phyloP scores from a whole-genome alignment of 2,797 vertebrate genomes.

The Diplodus sargus region DNA sequence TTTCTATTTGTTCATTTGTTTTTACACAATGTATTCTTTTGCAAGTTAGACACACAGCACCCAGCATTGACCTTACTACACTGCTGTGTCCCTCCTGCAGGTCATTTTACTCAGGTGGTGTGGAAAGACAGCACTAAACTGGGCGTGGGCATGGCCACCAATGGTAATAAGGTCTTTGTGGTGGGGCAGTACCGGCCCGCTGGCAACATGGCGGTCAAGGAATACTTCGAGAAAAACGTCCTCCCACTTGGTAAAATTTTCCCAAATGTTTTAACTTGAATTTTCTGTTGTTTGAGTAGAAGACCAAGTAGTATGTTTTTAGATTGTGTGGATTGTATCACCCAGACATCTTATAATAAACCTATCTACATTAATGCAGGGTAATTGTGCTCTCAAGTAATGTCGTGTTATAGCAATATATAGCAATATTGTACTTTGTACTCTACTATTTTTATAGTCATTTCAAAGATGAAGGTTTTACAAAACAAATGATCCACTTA shows the following conservation, averaged over 20 bases:
- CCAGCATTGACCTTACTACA: background rate
- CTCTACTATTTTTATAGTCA: no score
- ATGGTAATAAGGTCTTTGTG: conserved; percentile 59
- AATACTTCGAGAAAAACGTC: conserved; percentile 72
- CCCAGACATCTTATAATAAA: no score
- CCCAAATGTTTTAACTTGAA: background rate
- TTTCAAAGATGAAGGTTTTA: no score
- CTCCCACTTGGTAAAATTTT: conserved; percentile 55
- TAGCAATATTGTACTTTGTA: no score
- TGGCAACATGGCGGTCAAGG: conserved; percentile 69
- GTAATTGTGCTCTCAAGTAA: no score
- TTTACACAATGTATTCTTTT: background rate
- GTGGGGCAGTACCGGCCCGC: conserved; percentile 79
- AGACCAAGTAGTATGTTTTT: background rate
- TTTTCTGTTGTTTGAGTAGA: background rate
- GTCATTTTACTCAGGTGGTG: conserved; percentile 84
- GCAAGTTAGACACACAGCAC: background rate
- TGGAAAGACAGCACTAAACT: conserved; percentile 77
- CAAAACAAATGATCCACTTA: no score
- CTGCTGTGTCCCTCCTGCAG: conserved; percentile 57
- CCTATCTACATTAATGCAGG: no score
- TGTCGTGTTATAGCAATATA: no score
- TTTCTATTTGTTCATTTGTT: no score
- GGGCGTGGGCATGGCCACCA: conserved; percentile 75
- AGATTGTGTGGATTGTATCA: background rate